Percentiles rank a stretch among this genome's conserved stretches.
Evolutionary conservation across 35 echinoderm and acorn worm genomes (phyloP).

Genomic region (Ptychodera flava): DNA sequence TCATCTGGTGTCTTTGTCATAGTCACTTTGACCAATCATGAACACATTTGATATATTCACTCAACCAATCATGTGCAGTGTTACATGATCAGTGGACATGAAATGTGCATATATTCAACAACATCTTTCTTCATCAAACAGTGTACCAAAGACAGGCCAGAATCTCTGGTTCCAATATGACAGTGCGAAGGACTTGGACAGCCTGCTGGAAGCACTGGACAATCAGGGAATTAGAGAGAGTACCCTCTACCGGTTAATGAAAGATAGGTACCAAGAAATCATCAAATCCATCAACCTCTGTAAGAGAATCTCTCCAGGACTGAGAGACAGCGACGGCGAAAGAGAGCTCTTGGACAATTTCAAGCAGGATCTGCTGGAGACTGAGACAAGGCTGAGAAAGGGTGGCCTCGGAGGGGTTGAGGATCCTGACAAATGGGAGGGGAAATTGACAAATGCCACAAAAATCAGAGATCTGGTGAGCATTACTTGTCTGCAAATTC

Average conservation of each 20-base stretch:
- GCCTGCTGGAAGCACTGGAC: conserved; percentile 45
- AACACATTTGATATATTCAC: too few species aligned
- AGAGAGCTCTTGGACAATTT: conserved; percentile 75
- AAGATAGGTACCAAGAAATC: conserved; percentile 66
- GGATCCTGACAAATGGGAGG: conserved; percentile 80
- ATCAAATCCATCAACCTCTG: conserved; percentile 53
- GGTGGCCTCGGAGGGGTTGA: conserved; percentile 78
- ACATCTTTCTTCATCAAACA: too few species aligned
- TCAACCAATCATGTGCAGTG: too few species aligned
- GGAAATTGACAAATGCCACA: conserved; percentile 35
- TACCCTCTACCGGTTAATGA: conserved; percentile 52
- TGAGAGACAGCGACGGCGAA: conserved; percentile 79
- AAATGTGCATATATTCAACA: too few species aligned
- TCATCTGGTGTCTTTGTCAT: too few species aligned
- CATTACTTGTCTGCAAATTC: neutral
- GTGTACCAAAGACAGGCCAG: conserved; percentile 88
- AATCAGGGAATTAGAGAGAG: conserved; percentile 94
- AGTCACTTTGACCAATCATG: too few species aligned
- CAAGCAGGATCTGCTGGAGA: conserved; percentile 81
- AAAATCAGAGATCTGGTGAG: conserved; percentile 84
- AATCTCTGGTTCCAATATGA: conserved; percentile 99
- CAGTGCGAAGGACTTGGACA: conserved; percentile 58
- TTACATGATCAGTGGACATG: too few species aligned
- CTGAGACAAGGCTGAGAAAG: conserved; percentile 64
- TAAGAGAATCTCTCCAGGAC: conserved; percentile 58